Conservation (phyloP, 2,888 invertebrate species). For the Parnassius apollo region DNA sequence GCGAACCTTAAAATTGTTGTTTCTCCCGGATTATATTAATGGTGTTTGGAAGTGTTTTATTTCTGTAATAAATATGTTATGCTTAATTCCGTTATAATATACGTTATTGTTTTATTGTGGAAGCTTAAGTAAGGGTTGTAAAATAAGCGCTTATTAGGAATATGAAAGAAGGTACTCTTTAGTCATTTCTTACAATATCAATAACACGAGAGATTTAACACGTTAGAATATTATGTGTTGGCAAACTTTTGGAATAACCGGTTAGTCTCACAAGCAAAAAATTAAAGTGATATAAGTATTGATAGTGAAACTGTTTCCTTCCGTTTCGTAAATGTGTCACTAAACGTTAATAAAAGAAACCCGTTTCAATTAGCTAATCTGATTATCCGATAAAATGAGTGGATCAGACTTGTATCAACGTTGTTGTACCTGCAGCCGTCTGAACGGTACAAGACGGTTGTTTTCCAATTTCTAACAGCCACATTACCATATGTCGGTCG, state of each 20-base stretch:
- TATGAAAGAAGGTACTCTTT: no score
- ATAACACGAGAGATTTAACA: background rate
- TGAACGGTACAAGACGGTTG: conserved; percentile 45
- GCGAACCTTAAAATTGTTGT: no score
- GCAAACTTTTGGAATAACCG: background rate
- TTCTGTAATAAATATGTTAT: no score
- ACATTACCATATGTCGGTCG: conserved; percentile 65
- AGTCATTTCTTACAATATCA: no score
- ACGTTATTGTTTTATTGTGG: no score
- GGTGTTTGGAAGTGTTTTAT: no score
- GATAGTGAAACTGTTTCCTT: conserved; percentile 22
- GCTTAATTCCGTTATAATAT: no score
- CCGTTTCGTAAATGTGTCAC: conserved; percentile 34
- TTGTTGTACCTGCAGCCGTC: conserved; percentile 39
- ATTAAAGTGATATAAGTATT: background rate
- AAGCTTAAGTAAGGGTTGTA: no score
- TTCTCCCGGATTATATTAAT: no score
- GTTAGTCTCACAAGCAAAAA: background rate
- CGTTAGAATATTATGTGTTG: background rate
- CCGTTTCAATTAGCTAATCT: conserved; percentile 35
- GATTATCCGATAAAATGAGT: conserved; percentile 32
- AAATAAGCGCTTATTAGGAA: no score
- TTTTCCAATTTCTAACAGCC: conserved; percentile 70
- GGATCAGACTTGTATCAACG: conserved; percentile 42
- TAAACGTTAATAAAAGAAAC: conserved; percentile 36